Percentiles rank a stretch among this genome's conserved stretches.
phyloP scores from a whole-genome alignment of 2,888 invertebrate genomes.

The Meiosimyza decipiens region DNA sequence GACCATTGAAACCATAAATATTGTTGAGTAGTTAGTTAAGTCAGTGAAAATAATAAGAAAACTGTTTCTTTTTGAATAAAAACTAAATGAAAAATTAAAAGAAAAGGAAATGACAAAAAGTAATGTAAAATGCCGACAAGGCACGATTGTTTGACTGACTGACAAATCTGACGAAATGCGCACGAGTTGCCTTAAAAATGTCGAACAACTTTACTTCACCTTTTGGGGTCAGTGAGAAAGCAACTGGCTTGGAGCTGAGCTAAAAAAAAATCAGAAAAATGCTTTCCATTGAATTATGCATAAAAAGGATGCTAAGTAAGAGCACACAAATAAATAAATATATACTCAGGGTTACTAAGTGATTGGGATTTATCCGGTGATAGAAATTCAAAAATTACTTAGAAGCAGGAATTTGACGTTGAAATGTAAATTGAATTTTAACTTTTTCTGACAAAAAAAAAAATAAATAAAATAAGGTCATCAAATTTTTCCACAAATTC shows the following conservation, averaged over 20 bases:
- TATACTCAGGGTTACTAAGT: too few relatives aligned
- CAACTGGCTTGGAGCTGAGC: conserved; percentile 25
- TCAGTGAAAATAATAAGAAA: too few relatives aligned
- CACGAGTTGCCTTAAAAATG: conserved; percentile 20
- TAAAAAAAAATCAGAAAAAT: conserved; percentile 16
- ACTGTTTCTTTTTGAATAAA: too few relatives aligned
- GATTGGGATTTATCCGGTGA: too few relatives aligned
- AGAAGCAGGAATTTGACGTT: too few relatives aligned
- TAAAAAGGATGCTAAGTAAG: conserved; percentile 1
- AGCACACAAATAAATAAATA: not conserved
- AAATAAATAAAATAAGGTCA: too few relatives aligned
- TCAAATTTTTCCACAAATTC: too few relatives aligned
- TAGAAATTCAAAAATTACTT: too few relatives aligned
- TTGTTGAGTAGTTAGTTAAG: too few relatives aligned
- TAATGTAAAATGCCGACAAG: not conserved
- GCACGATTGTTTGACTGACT: conserved; percentile 4
- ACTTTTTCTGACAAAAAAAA: too few relatives aligned
- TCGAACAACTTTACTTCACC: conserved; percentile 46
- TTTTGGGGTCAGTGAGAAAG: conserved; percentile 48
- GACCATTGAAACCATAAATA: too few relatives aligned
- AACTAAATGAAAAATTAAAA: not conserved
- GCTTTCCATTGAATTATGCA: conserved; percentile 30
- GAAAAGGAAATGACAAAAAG: not conserved
- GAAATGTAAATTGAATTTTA: too few relatives aligned
- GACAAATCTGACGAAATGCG: conserved; percentile 10